Conservation (phyloP, 2,113 vertebrate genomes). For the Austrofundulus limnaeus region DNA sequence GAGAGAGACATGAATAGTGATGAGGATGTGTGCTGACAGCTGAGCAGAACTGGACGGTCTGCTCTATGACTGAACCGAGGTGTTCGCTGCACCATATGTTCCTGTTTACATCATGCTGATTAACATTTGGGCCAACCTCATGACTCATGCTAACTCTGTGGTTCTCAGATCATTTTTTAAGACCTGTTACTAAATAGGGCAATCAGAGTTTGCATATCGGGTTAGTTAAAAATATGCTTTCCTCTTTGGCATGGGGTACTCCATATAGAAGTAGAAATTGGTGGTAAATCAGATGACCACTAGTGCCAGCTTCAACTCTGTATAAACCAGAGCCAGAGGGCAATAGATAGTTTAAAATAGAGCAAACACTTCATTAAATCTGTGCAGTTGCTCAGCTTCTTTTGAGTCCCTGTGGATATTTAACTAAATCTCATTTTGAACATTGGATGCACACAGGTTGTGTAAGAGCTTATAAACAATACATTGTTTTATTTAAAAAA, state of each 20-base stretch:
- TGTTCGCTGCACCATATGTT: constrained; percentile 63
- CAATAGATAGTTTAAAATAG: no score
- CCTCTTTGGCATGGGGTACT: background rate
- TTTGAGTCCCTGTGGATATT: no score
- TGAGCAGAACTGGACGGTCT: constrained; percentile 51
- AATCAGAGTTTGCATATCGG: background rate
- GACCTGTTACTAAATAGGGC: constrained; percentile 3
- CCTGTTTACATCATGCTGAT: constrained; percentile 54
- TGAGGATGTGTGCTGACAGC: constrained; percentile 65
- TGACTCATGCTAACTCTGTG: constrained; percentile 32
- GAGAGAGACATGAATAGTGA: constrained; percentile 47
- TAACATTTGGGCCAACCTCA: constrained; percentile 56
- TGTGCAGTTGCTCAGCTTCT: background rate
- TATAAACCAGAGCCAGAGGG: background rate
- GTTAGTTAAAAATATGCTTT: background rate
- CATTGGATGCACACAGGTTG: background rate
- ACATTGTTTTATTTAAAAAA: no score
- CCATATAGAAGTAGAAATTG: background rate
- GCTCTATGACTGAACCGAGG: constrained; percentile 53
- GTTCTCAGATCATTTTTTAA: constrained; percentile 12
- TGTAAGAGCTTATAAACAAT: no score
- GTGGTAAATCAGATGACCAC: background rate
- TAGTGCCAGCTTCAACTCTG: background rate
- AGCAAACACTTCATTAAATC: no score
- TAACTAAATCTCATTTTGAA: no score